Percentiles rank a stretch among this genome's conserved stretches.
Evolutionary conservation across 2,888 invertebrate genomes (phyloP).

Genomic region (Saturnia japonica): DNA sequence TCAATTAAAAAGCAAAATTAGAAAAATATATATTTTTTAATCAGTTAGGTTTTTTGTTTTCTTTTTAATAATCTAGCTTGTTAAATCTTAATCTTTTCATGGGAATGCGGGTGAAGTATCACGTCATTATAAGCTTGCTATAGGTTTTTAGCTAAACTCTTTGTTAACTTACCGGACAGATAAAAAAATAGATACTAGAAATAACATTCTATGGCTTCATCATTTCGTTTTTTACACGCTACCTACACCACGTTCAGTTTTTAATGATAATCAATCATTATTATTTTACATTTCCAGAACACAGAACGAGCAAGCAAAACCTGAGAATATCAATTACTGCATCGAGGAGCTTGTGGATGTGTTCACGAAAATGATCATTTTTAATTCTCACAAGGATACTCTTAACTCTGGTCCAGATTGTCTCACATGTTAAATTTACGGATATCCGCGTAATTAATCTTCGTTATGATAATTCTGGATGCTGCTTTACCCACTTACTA

Average conservation of each 20-base stretch:
- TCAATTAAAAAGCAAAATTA: no score
- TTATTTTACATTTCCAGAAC: background rate
- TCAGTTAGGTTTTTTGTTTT: no score
- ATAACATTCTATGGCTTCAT: background rate
- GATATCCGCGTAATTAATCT: background rate
- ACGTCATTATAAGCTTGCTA: background rate
- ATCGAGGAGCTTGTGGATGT: background rate
- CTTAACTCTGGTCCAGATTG: background rate
- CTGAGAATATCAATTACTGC: background rate
- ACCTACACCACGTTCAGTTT: background rate
- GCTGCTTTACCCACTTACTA: background rate
- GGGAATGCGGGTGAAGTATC: background rate
- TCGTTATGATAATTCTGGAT: background rate
- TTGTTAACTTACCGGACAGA: background rate
- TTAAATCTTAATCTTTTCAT: no score
- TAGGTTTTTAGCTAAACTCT: background rate
- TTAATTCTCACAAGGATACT: background rate
- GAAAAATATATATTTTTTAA: no score
- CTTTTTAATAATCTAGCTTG: no score
- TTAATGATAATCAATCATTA: background rate
- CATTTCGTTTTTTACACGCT: background rate
- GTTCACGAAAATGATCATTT: background rate
- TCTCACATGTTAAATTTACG: background rate
- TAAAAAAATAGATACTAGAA: background rate
- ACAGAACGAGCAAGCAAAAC: background rate